These are phyloP conservation scores for Agrotis segetum DNA, from an alignment of 2,888 invertebrate species.

Conservation along the genomic window DNA sequence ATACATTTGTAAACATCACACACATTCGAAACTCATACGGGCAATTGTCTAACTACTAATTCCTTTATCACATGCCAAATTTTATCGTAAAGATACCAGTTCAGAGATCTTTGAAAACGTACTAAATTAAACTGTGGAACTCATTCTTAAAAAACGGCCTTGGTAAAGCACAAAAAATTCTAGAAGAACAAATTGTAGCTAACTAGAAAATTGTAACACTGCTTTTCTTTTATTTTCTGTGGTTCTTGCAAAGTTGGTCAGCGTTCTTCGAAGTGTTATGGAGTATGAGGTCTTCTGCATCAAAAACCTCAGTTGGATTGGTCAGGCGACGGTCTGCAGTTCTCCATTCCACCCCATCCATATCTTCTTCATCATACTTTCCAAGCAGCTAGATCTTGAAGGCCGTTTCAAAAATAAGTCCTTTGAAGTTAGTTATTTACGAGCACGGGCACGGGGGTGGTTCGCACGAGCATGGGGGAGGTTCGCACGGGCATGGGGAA, in stretches of 20 bases:
- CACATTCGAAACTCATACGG: slow-evolving; percentile 74
- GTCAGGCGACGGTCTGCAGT: slow-evolving; percentile 15
- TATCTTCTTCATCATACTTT: background rate
- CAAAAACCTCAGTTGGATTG: slow-evolving; percentile 3
- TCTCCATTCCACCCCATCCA: background rate
- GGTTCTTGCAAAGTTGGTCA: slow-evolving; percentile 34
- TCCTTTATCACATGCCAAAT: slow-evolving; percentile 42
- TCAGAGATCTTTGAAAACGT: slow-evolving; percentile 66
- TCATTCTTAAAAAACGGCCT: slow-evolving; percentile 27
- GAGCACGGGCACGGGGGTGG: slow-evolving; percentile 34
- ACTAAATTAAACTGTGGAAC: slow-evolving; percentile 25
- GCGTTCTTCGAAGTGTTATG: slow-evolving; percentile 1
- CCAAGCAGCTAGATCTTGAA: slow-evolving; percentile 17
- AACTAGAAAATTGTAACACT: slow-evolving; percentile 10
- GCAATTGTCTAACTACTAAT: slow-evolving; percentile 51
- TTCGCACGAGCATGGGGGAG: slow-evolving; percentile 11
- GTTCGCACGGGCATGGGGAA: slow-evolving; percentile 1
- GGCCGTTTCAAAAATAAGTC: slow-evolving; percentile 30
- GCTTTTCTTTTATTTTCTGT: slow-evolving; percentile 15
- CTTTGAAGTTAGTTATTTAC: slow-evolving; percentile 38
- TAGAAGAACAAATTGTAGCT: background rate
- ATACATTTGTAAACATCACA: slow-evolving; percentile 74
- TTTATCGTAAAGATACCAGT: slow-evolving; percentile 20
- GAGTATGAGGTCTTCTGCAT: background rate
- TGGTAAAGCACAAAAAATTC: background rate